Evolutionary conservation across 2,888 invertebrate species (phyloP), one percentile per base, ranked within the genome.

Genomic region (Mythimna ferrago): DNA sequence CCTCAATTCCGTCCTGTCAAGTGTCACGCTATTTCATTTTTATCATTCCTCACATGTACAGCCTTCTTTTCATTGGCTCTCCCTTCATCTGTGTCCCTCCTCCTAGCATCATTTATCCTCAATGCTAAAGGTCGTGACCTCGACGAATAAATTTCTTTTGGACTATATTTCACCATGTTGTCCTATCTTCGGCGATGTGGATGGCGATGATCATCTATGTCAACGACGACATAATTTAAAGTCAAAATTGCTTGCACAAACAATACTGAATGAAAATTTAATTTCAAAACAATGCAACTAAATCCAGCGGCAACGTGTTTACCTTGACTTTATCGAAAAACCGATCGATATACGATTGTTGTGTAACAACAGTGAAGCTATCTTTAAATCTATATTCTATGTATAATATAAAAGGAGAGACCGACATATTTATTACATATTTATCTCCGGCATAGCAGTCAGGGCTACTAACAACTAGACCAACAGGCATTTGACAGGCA

Each of bases 291-390:
- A 64, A 60, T 74, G 53, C 44, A 48, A 67, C 3, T 54, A 11
- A 66, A 48, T 41, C 38, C 51, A 53, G 11, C 61, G 60, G 21
- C 58, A 58, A 64, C 62, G 63, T 69, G 26, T 71, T 74, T 38
- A 63, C 85, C 85, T 84, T 84, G 83, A 75, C 73, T 70, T 73
- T 65, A 76, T 67, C 60, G 81, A 70, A 70, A 53, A 60, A 63
- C 56, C 61, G 62, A 76, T 83, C 82, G 56, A 83, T 81, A 72
- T 58, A 41, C 6, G 73, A 73, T 80, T 81, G 51, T 38, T 71
- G 35, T 35, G 57, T 61, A 41, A 38, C 38, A 67, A 51, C 21
- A 51, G 41, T 35, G 58, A 14, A 41, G 21, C 57, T 19, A 7
- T 41, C 32, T 56, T 41, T 41, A 19, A 53, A 38, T 38, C 38